Evolutionary conservation across 53 echinoderm and acorn worm species (phyloP).

Genomic region (Astropecten irregularis): DNA sequence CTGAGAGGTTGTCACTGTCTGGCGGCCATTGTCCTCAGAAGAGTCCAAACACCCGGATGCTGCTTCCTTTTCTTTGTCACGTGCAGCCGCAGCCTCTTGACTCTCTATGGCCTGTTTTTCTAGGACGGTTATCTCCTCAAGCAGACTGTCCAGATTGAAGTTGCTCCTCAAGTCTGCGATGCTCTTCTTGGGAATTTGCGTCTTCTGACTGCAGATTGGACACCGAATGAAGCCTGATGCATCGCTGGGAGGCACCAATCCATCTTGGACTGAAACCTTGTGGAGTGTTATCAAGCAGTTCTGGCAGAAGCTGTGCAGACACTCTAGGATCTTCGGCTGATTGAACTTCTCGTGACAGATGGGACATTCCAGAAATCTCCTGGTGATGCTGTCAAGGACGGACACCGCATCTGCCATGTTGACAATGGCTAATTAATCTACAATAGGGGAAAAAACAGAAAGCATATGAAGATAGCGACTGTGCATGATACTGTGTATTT

Average conservation of each 20-base stretch:
- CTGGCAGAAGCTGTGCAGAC: constrained; percentile 5
- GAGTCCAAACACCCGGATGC: constrained; percentile 14
- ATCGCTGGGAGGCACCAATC: too few relatives aligned
- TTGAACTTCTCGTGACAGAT: background rate
- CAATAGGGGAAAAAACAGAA: too few relatives aligned
- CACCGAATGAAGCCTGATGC: background rate
- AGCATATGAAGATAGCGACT: too few relatives aligned
- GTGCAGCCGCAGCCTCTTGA: background rate
- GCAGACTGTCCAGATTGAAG: background rate
- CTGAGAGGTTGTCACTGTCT: background rate
- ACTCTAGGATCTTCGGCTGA: constrained; percentile 2
- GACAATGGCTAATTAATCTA: too few relatives aligned
- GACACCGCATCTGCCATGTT: too few relatives aligned
- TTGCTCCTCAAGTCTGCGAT: constrained; percentile 3
- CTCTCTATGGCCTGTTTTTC: background rate
- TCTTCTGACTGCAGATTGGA: constrained; percentile 12
- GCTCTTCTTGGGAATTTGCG: background rate
- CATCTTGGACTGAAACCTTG: background rate
- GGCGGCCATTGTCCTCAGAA: background rate
- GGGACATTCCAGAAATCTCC: background rate
- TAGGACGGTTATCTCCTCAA: background rate
- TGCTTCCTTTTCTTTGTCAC: background rate
- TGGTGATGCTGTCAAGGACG: too few relatives aligned
- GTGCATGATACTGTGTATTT: too few relatives aligned
- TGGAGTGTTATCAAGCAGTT: background rate